Evolutionary conservation across 2,888 invertebrate species (phyloP), one percentile per base, ranked within the genome.

Genomic region (Anoncus sp.): DNA sequence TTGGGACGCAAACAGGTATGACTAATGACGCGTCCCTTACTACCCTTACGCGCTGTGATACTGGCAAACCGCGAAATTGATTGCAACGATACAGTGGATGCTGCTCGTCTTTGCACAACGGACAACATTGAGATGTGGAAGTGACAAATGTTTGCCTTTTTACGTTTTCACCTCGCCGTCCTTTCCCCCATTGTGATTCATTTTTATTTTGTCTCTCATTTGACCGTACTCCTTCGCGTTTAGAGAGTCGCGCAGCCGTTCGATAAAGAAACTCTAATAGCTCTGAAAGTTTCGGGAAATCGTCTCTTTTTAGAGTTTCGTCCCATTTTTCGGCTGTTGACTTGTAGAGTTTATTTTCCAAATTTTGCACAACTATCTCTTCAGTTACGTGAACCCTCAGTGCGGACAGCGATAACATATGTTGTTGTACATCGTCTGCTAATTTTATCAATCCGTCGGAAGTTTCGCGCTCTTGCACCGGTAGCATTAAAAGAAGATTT

Each of bases 381-480:
- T 53, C 66, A 1, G 27, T 22, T 5, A 66, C 27, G 5, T 53
- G 40, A 6, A 18, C 40, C 3, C 18, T 24, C 0, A 66, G 18
- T 2, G 53, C 22, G 6, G 20, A 9, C 9, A 53, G 10, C 0
- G 66, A 53, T 1, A 53, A 12, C 9, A 53, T 40, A 22, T 66
- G 53, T 18, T 66, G 53, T 6, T 66, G 40, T 1, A 27, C 14
- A 14, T 66, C 53, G 3, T 70, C 69, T 5, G 63, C 62, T 0
- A 71, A 9, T 3, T 18, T 1, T 0, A 18, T 31, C 2, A 71
- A 4, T 1, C 71, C 71, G 0, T 18, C 3, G 10, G 73, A 9
- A 10, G 63, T 53, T 43, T 71, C 71, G 18, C 40, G 40, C 6
- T 40, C 51, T 31, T 71, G 53, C 0, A 27, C 9, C n/a, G 59